Conservation (phyloP, 2,888 invertebrate genomes). For the Agrypnus murinus region DNA sequence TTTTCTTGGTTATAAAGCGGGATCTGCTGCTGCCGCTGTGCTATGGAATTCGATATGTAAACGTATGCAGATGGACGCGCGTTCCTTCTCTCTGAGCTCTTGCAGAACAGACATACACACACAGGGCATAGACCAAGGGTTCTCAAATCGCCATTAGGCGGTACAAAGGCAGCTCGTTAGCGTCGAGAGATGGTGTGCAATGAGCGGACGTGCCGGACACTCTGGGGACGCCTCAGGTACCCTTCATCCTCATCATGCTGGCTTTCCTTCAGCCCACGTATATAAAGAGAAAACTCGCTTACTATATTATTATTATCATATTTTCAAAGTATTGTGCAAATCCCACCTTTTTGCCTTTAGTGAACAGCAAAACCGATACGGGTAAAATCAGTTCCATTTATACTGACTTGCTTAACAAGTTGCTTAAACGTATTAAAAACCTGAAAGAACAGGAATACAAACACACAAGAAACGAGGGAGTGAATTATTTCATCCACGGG, state of each 20-base stretch:
- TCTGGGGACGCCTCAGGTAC: slow-evolving; percentile 68
- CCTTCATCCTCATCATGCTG: slow-evolving; percentile 66
- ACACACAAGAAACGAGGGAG: slow-evolving; percentile 35
- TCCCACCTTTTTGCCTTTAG: not conserved
- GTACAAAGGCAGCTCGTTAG: slow-evolving; percentile 70
- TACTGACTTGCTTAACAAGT: too few species aligned
- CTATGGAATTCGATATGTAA: slow-evolving; percentile 61
- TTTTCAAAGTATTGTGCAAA: slow-evolving; percentile 25
- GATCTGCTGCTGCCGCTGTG: too few species aligned
- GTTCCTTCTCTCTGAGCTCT: slow-evolving; percentile 41
- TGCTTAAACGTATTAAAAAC: not conserved
- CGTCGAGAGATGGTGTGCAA: slow-evolving; percentile 61
- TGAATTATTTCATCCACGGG: slow-evolving; percentile 42
- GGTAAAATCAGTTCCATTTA: too few species aligned
- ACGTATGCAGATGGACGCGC: slow-evolving; percentile 60
- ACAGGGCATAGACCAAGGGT: slow-evolving; percentile 59
- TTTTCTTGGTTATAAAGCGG: slow-evolving; percentile 57
- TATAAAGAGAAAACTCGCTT: slow-evolving; percentile 7
- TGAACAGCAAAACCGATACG: too few species aligned
- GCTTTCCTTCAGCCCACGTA: slow-evolving; percentile 35
- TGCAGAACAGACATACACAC: too few species aligned
- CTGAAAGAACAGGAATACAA: slow-evolving; percentile 27
- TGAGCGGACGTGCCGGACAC: slow-evolving; percentile 65
- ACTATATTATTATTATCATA: slow-evolving; percentile 1
- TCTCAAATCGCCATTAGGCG: slow-evolving; percentile 68